Conservation (phyloP, 2,888 invertebrate genomes). For the Agelastica alni region DNA sequence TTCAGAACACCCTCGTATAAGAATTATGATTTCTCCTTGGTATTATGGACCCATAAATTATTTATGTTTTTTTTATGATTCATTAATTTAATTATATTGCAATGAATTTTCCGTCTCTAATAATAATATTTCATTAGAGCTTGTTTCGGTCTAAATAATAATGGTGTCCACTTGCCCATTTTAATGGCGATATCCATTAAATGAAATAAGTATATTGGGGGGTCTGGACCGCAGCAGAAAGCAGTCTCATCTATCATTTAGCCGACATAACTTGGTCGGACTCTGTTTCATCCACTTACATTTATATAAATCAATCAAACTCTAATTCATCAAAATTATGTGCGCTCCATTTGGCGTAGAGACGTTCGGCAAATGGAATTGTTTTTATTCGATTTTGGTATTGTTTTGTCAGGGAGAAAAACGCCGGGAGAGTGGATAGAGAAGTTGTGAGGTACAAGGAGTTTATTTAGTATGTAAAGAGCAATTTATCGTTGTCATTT, state of each 20-base stretch:
- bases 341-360: constrained; percentile 22
- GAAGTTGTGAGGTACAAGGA: background rate
- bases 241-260: constrained; percentile 44
- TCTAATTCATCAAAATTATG: constrained; percentile 46
- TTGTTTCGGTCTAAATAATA: no score
- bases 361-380: constrained; percentile 10
- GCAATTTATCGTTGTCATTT: constrained; percentile 9
- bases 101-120: no score
- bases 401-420: constrained; percentile 10
- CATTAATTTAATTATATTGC: no score
- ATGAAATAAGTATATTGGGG: no score
- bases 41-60: no score
- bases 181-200: no score
- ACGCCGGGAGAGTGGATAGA: background rate
- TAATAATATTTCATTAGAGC: no score
- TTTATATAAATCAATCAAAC: constrained; percentile 48
- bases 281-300: constrained; percentile 43
- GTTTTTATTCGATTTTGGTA: constrained; percentile 8
- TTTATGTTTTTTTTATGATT: no score
- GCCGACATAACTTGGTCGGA: constrained; percentile 40
- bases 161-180: no score
- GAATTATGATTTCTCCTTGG: no score
- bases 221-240: constrained; percentile 18
- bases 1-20: no score
- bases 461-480: constrained; percentile 9